phyloP scores from a whole-genome alignment of 1,140 invertebrate species.

The Eupeodes corollae region DNA sequence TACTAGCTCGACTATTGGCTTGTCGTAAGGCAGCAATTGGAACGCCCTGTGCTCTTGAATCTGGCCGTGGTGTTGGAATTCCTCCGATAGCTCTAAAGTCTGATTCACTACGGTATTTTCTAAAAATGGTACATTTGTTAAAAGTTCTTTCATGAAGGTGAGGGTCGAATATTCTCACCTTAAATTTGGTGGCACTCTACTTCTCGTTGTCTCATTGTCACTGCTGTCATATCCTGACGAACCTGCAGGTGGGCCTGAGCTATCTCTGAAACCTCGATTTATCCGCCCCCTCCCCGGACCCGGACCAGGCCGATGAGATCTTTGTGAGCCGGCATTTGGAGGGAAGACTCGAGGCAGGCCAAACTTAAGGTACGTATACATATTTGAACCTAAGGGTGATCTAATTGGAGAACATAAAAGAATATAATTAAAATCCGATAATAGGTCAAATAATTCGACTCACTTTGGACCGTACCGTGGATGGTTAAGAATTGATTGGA shows the following conservation, averaged over 20 bases:
- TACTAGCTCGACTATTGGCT: conserved; percentile 34
- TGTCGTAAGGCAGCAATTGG: conserved; percentile 27
- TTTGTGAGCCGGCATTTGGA: conserved; percentile 53
- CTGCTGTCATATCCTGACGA: conserved; percentile 83
- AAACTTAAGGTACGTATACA: conserved; percentile 87
- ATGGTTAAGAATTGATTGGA: conserved; percentile 86
- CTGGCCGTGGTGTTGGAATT: conserved; percentile 33
- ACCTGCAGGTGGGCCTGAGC: conserved; percentile 37
- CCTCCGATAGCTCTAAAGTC: conserved; percentile 54
- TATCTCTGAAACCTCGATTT: conserved; percentile 34
- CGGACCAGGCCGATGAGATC: conserved; percentile 39
- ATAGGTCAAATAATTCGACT: conserved; percentile 26
- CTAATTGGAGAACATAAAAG: conserved; percentile 26
- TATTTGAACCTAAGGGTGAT: conserved; percentile 73
- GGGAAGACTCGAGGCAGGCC: conserved; percentile 82
- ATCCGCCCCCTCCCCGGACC: conserved; percentile 34
- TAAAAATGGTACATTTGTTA: conserved; percentile 14
- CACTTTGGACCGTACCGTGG: conserved; percentile 77
- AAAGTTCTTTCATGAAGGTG: background rate
- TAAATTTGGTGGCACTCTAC: conserved; percentile 43
- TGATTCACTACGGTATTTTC: conserved; percentile 66
- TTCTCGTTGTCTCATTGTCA: conserved; percentile 53
- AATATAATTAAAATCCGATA: too few species aligned
- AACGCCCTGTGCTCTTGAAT: conserved; percentile 26
- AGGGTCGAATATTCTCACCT: conserved; percentile 5